Evolutionary conservation across 2,113 vertebrate genomes (phyloP).

Genomic region (Heterotilapia buettikoferi): DNA sequence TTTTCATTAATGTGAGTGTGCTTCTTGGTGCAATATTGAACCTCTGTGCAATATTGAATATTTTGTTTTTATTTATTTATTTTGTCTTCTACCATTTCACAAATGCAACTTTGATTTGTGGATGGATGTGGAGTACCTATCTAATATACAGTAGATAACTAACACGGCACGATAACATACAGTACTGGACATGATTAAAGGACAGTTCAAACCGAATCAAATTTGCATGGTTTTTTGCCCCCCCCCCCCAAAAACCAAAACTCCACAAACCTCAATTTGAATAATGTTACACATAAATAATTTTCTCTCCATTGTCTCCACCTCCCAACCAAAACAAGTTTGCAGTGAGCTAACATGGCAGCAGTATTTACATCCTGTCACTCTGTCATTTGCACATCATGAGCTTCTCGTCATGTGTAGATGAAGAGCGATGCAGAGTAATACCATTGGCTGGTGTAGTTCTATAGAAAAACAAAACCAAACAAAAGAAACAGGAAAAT

Average conservation of each 20-base stretch:
- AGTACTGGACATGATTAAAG: not conserved
- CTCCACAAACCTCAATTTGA: not conserved
- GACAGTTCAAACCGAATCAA: not conserved
- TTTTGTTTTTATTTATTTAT: not conserved
- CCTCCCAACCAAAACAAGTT: not conserved
- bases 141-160: not conserved
- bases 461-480: not conserved
- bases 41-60: constrained; percentile 37
- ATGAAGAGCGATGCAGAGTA: not conserved
- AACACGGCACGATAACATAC: not conserved
- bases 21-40: constrained; percentile 50
- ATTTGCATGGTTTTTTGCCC: not conserved
- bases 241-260: not conserved
- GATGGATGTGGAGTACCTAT: not conserved
- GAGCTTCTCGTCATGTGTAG: not conserved
- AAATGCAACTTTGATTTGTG: not conserved
- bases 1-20: constrained; percentile 33
- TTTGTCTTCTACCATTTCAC: not conserved
- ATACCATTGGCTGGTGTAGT: not conserved
- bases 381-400: not conserved
- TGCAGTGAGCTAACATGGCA: not conserved
- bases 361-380: not conserved
- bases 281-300: accelerated
- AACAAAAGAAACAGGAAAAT: not conserved
- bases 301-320: not conserved